These are phyloP conservation scores for Stenichneumon culpator DNA, from an alignment of 2,888 invertebrate species.

Conservation along the genomic window DNA sequence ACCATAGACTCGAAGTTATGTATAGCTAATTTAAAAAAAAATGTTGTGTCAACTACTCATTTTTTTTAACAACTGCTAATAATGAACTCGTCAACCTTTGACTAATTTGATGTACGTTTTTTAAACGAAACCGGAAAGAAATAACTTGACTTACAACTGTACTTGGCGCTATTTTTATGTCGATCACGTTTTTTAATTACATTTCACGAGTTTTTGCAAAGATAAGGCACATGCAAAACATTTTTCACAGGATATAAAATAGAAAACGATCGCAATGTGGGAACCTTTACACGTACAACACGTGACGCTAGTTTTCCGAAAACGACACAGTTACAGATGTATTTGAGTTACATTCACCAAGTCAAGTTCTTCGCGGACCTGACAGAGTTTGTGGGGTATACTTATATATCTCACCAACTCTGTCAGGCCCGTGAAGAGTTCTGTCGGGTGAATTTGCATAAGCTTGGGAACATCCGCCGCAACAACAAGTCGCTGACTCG, in stretches of 20 bases:
- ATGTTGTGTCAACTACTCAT: no score
- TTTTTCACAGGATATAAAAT: neutral
- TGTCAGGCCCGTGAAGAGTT: neutral
- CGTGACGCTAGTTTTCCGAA: neutral
- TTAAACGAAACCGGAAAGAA: no score
- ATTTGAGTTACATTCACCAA: neutral
- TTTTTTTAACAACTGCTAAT: no score
- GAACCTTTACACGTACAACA: neutral
- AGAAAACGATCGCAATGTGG: neutral
- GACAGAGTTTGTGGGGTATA: neutral
- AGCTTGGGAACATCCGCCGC: neutral
- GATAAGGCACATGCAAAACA: neutral
- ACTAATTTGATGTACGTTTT: no score
- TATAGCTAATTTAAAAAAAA: no score
- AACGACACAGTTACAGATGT: neutral
- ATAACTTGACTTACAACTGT: neutral
- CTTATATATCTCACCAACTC: neutral
- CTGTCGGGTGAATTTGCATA: neutral
- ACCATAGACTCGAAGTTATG: no score
- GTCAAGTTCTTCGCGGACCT: neutral
- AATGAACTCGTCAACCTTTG: no score
- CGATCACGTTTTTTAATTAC: neutral
- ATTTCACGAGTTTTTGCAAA: neutral
- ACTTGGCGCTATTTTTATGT: neutral
- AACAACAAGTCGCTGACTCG: no score